Percentiles rank a stretch among this genome's conserved stretches.
Evolutionary conservation across 2,888 invertebrate genomes (phyloP).

Genomic region (Tupiocoris notatus): DNA sequence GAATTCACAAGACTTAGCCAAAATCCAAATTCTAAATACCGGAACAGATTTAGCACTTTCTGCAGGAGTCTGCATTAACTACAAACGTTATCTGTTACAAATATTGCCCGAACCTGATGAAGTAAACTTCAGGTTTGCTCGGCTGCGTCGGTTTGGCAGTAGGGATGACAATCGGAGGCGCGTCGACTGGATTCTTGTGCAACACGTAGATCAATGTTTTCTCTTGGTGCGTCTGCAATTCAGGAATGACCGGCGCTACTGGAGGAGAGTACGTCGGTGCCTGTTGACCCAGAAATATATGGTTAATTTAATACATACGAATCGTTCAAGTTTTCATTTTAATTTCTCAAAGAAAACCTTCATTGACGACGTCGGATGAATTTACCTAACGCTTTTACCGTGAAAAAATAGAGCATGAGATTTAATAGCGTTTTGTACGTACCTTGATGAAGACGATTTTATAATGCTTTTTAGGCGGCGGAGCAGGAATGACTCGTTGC

Average conservation of each 20-base stretch:
- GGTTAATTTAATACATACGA: too few species aligned
- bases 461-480: slow-evolving; percentile 51
- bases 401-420: too few species aligned
- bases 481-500: slow-evolving; percentile 49
- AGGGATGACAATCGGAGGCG: slow-evolving; percentile 49
- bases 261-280: slow-evolving; percentile 49
- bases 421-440: too few species aligned
- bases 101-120: slow-evolving; percentile 43
- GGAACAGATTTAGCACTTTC: too few species aligned
- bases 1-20: too few species aligned
- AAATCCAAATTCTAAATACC: too few species aligned
- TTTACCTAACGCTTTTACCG: too few species aligned
- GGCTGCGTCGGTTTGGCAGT: slow-evolving; percentile 49
- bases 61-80: too few species aligned
- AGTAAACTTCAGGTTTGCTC: slow-evolving; percentile 51
- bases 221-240: slow-evolving; percentile 50
- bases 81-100: too few species aligned
- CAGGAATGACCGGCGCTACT: slow-evolving; percentile 49
- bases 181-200: slow-evolving; percentile 50
- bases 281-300: not conserved
- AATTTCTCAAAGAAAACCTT: too few species aligned
- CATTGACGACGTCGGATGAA: too few species aligned
- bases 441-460: slow-evolving; percentile 51
- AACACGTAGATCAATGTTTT: slow-evolving; percentile 51
- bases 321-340: too few species aligned